Base-by-base conservation (phyloP, 2,797 vertebrate genomes). In the Microtus californicus region DNA sequence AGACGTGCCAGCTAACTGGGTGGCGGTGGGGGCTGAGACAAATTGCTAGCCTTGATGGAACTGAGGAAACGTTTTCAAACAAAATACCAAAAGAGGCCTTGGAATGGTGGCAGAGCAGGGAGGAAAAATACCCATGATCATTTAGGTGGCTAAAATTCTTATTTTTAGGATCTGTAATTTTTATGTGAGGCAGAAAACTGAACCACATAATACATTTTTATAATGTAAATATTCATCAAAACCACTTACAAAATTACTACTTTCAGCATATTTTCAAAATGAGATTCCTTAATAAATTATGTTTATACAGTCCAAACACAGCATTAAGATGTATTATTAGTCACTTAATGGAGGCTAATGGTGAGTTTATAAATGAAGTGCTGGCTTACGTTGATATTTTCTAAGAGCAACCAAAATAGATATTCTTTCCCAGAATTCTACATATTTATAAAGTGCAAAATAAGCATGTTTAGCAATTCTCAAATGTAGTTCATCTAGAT, bases 321-420 rank as follows among this genome's bases (percentile, higher is more conserved):
- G 82, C 96, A 97, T 93, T 96, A 96, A 96, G 91, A 96, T 97
- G 89, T 97, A 97, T 96, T 97, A 96, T 96, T 97, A 96, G 97
- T 97, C 90, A 96, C 86, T 96, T 97, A 96, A 96, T 94, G 95
- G 95, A 96, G 95, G 92, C 95, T 97, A 97, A 96, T 95, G 93
- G 88, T 78, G 81, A 97, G 71, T 93, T 97, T 97, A 97, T 96
- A 97, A 97, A 97, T 95, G 96, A 97, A 96, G 74, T 69, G 29
- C 93, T 97, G 93, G 96, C 93, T 96, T 93, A 95, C 95, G 97
- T 93, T 92, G 94, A 96, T 96, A 97, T 89, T 96, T 93, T 96
- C 61, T 94, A 93, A 97, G 83, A 95, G 95, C 87, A 95, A 96
- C 94, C 97, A 88, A 97, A 97, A 97, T 97, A 97, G 91, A 96